These are phyloP conservation scores for Drosophila rhopaloa DNA, from an alignment of 1,140 invertebrate genomes.

Conservation along the genomic window DNA sequence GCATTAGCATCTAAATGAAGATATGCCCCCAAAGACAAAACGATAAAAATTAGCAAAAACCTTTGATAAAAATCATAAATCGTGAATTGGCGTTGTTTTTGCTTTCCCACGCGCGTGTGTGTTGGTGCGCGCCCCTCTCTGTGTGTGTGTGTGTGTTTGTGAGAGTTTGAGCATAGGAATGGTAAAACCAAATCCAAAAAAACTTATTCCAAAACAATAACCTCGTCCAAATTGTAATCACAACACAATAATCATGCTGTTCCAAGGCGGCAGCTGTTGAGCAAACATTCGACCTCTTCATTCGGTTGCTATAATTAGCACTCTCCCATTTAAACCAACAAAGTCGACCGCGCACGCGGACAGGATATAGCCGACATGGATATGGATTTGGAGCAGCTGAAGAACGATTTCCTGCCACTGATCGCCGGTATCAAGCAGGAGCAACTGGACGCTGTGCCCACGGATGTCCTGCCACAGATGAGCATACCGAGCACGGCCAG, in stretches of 20 bases:
- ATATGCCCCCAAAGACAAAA: slow-evolving; percentile 11
- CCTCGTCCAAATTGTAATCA: slow-evolving; percentile 8
- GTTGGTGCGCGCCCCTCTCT: slow-evolving; percentile 18
- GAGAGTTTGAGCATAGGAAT: slow-evolving; percentile 28
- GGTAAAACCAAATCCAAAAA: slow-evolving; percentile 24
- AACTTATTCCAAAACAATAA: slow-evolving; percentile 28
- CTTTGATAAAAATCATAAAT: slow-evolving; percentile 41
- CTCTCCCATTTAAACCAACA: slow-evolving; percentile 25
- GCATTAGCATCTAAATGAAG: slow-evolving; percentile 40
- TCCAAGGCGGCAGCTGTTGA: slow-evolving; percentile 26
- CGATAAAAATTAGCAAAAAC: slow-evolving; percentile 44
- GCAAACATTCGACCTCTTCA: slow-evolving; percentile 6
- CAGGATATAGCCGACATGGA: slow-evolving; percentile 65
- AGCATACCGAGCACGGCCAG: slow-evolving; percentile 30
- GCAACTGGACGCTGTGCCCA: slow-evolving; percentile 70
- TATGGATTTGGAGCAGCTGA: slow-evolving; percentile 79
- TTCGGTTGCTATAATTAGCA: slow-evolving; percentile 30
- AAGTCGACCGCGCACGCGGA: slow-evolving; percentile 11
- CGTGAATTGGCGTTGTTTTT: slow-evolving; percentile 54
- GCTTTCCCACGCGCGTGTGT: slow-evolving; percentile 32
- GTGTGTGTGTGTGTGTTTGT: slow-evolving; percentile 17
- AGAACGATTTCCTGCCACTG: slow-evolving; percentile 81
- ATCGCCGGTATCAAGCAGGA: slow-evolving; percentile 81
- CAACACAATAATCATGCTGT: slow-evolving; percentile 33
- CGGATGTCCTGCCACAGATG: slow-evolving; percentile 64